Conservation (phyloP, 2,113 vertebrate genomes). For the Plestiodon gilberti region DNA sequence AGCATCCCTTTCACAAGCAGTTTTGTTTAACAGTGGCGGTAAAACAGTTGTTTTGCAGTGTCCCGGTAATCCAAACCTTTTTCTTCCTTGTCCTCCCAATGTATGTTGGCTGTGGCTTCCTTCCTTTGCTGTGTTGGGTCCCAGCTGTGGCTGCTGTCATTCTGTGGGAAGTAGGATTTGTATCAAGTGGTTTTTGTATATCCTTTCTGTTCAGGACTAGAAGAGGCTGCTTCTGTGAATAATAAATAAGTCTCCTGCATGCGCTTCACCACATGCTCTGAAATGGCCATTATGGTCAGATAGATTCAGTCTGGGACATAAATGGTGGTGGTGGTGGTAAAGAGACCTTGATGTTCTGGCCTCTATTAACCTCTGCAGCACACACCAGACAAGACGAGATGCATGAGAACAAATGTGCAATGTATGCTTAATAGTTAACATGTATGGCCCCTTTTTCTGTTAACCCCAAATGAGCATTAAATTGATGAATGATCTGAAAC, state of each 20-base stretch:
- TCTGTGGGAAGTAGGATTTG: background rate
- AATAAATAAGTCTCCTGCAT: constrained; percentile 10
- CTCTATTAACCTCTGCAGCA: constrained; percentile 35
- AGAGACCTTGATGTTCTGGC: constrained; percentile 19
- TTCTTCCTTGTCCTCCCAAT: background rate
- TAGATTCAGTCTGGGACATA: background rate
- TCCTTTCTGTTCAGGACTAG: background rate
- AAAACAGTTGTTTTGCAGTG: background rate
- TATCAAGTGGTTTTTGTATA: constrained; percentile 10
- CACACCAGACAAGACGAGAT: background rate
- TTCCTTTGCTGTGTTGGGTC: background rate
- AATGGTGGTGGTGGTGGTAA: constrained; percentile 5
- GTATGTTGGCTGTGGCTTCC: background rate
- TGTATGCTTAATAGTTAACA: too few species aligned
- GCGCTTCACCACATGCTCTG: constrained; percentile 1
- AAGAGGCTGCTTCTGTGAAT: constrained; percentile 19
- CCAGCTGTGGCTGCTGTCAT: background rate
- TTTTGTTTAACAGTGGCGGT: background rate
- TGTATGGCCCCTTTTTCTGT: background rate
- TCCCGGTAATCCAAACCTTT: background rate
- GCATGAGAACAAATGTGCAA: background rate
- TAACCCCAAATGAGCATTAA: background rate
- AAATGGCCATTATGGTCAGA: constrained; percentile 22
- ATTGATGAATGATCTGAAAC: background rate
- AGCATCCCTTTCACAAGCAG: background rate